Base-by-base conservation (phyloP, 2,888 invertebrate genomes). In the Notocelia uddmanniana region DNA sequence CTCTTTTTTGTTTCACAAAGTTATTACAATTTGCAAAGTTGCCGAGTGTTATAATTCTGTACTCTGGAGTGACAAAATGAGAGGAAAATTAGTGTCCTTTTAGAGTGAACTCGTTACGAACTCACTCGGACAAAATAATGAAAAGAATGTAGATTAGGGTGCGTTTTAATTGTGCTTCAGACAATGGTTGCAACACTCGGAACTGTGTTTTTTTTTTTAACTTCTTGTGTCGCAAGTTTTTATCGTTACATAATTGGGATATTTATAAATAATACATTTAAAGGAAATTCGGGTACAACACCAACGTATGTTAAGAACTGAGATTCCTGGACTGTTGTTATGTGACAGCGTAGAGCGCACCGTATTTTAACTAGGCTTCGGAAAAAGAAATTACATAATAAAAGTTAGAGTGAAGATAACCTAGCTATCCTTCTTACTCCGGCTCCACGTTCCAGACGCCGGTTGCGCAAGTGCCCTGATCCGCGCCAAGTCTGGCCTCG, bases 11-110 rank as follows among this genome's bases (percentile, higher is more conserved):
- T 70, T 68, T 54, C 77, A 83, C 79, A 77, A 84, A 85, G 81
- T 87, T 87, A 85, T 87, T 85, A 86, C 81, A 83, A 82, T 84
- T 87, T 84, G 83, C 78, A 80, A 84, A 80, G 81, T 82, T 73
- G 69, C 75, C 76, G 78, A 78, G 76, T 77, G 76, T 76, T 77
- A 79, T 80, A 80, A 80, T 81, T 80, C 77, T 74, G 75, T 73
- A 73, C 76, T 74, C 69, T 74, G 75, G 75, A 76, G 79, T 78
- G 71, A 68, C 76, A 78, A 78, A 76, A 73, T 74, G 76, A 74
- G 75, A 76, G 76, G 77, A 76, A 79, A 79, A 78, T 79, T 76
- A 76, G 76, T 75, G 66, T 73, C 67, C 64, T 74, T 76, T 80
- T 78, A 75, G 77, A 79, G 78, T 78, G 76, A 78, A 77, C 78